These are phyloP conservation scores for Drosophila hawaiiensis DNA, from an alignment of 2,888 invertebrate genomes.

Conservation along the genomic window DNA sequence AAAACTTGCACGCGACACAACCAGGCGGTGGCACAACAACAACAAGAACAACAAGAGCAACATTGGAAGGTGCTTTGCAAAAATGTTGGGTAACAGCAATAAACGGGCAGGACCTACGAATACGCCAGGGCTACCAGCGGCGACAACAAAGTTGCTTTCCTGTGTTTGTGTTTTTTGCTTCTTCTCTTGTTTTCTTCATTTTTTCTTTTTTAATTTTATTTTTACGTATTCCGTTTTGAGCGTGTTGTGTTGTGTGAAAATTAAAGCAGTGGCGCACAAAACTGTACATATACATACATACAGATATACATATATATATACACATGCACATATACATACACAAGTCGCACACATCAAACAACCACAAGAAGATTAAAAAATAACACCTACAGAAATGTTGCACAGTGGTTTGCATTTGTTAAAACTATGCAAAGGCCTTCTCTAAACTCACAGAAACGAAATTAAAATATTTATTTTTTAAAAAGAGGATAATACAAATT, in stretches of 20 bases:
- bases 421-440: not conserved
- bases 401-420: conserved; percentile 35
- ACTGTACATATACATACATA: conserved; percentile 13
- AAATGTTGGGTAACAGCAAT: conserved; percentile 6
- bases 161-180: conserved; percentile 29
- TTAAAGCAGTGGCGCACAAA: conserved; percentile 75
- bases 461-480: not conserved
- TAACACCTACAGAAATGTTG: conserved; percentile 26
- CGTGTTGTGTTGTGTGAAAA: conserved; percentile 65
- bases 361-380: conserved; percentile 30
- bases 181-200: not conserved
- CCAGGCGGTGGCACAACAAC: conserved; percentile 44
- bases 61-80: conserved; percentile 4
- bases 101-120: conserved; percentile 3
- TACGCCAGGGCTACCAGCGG: conserved; percentile 20
- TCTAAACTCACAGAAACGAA: not conserved
- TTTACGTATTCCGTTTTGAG: conserved; percentile 44
- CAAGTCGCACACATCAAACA: conserved; percentile 29
- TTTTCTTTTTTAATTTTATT: conserved; percentile 19
- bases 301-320: not conserved
- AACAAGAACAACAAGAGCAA: not conserved
- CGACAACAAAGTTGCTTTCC: conserved; percentile 26
- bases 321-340: not conserved
- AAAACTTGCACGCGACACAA: conserved; percentile 60
- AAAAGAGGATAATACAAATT: not conserved